These are phyloP conservation scores for Nowickia ferox DNA, from an alignment of 2,888 invertebrate genomes.

Conservation along the genomic window DNA sequence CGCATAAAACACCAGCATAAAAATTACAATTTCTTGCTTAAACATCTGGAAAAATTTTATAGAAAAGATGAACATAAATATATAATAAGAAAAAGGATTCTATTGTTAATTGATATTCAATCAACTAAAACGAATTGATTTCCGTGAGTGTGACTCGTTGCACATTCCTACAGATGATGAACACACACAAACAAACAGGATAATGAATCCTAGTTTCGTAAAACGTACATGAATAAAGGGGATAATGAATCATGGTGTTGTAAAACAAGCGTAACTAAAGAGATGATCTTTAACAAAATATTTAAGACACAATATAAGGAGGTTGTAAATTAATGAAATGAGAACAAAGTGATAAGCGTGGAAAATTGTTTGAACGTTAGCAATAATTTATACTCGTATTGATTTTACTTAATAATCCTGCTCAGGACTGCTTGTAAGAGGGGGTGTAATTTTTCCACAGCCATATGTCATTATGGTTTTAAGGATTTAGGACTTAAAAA, in stretches of 20 bases:
- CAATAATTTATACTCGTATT: not conserved
- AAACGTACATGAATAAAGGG: constrained; percentile 53
- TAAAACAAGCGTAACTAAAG: constrained; percentile 77
- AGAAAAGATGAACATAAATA: constrained; percentile 53
- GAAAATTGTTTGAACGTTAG: constrained; percentile 70
- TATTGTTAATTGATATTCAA: constrained; percentile 76
- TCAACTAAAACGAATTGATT: constrained; percentile 79
- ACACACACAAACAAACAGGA: constrained; percentile 57
- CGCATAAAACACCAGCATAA: constrained; percentile 76
- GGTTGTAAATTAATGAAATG: not conserved
- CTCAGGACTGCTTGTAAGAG: not conserved
- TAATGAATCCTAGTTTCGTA: constrained; percentile 66
- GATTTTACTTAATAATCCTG: not conserved
- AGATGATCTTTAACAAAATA: constrained; percentile 64
- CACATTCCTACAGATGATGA: not conserved
- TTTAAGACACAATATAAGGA: constrained; percentile 10
- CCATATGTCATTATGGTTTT: constrained; percentile 58
- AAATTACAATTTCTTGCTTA: constrained; percentile 80
- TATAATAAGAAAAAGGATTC: constrained; percentile 38
- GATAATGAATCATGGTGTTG: constrained; percentile 67
- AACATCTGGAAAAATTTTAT: constrained; percentile 79
- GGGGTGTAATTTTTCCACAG: constrained; percentile 55
- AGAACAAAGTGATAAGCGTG: constrained; percentile 73
- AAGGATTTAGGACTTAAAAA: constrained; percentile 41
- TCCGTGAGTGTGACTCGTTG: constrained; percentile 39